These are phyloP conservation scores for Sipha flava DNA, from an alignment of 1,140 invertebrate species.

Conservation along the genomic window DNA sequence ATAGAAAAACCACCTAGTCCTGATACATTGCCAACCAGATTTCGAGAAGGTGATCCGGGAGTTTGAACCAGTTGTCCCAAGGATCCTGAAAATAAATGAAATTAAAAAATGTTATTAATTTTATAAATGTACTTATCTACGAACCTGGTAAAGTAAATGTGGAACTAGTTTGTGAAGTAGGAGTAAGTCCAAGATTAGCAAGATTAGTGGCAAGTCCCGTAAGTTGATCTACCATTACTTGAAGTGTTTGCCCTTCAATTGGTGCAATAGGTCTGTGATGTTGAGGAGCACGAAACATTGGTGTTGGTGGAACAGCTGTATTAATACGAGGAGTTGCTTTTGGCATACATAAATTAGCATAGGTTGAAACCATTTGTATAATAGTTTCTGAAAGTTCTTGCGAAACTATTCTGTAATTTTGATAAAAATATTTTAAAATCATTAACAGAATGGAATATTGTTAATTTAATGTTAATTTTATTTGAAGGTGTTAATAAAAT, in stretches of 20 bases:
- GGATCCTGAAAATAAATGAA: slow-evolving; percentile 44
- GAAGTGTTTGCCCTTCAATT: slow-evolving; percentile 38
- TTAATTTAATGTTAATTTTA: too few relatives aligned
- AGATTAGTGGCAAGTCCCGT: slow-evolving; percentile 61
- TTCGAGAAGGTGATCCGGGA: slow-evolving; percentile 73
- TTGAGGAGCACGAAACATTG: slow-evolving; percentile 10
- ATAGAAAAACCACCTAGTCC: neutral
- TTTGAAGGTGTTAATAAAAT: too few relatives aligned
- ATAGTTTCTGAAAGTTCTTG: slow-evolving; percentile 81
- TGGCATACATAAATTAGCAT: slow-evolving; percentile 47
- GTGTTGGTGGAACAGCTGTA: neutral
- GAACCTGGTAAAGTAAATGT: slow-evolving; percentile 50
- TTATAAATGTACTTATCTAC: neutral
- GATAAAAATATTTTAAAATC: too few relatives aligned
- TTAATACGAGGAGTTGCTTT: slow-evolving; percentile 54
- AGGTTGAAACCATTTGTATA: slow-evolving; percentile 69
- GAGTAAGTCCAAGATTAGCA: slow-evolving; percentile 55
- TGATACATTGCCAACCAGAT: slow-evolving; percentile 2
- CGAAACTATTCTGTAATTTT: slow-evolving; percentile 56
- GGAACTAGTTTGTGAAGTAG: slow-evolving; percentile 51
- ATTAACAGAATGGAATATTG: too few relatives aligned
- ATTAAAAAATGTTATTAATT: neutral
- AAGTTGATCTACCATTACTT: slow-evolving; percentile 59
- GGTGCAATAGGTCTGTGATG: neutral
- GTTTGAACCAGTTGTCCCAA: slow-evolving; percentile 62